A percentile compares a stretch with the other conserved stretches of the same genome.
phyloP scores from a whole-genome alignment of 2,888 invertebrate genomes.

The Brenthis daphne region DNA sequence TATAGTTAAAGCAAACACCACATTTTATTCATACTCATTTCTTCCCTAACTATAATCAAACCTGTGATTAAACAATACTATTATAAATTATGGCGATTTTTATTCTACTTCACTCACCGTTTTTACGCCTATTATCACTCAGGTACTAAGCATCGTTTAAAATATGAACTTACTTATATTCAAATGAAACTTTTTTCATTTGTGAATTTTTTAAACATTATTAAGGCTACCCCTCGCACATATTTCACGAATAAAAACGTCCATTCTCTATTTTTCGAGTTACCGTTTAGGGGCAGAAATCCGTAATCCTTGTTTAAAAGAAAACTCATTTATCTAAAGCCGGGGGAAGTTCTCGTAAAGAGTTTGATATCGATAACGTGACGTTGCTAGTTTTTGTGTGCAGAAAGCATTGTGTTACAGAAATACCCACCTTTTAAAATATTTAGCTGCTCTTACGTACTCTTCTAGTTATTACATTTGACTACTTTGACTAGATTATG shows the following conservation, averaged over 20 bases:
- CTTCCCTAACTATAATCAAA: no score
- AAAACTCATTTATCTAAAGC: constrained; percentile 58
- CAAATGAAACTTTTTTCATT: constrained; percentile 17
- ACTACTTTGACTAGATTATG: no score
- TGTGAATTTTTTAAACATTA: constrained; percentile 18
- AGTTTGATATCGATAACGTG: constrained; percentile 23
- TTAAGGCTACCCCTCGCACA: constrained; percentile 37
- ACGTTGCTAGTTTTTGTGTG: constrained; percentile 13
- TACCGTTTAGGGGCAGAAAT: constrained; percentile 33
- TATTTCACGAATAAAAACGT: constrained; percentile 37
- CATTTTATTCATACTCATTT: no score
- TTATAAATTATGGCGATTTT: no score
- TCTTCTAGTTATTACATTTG: no score
- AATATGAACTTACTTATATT: background rate
- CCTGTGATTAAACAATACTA: no score
- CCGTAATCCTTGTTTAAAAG: constrained; percentile 62
- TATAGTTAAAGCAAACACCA: no score
- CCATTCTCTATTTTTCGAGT: constrained; percentile 43
- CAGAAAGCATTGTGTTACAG: background rate
- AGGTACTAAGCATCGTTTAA: background rate
- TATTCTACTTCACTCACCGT: no score
- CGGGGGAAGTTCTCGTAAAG: constrained; percentile 7
- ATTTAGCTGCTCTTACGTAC: no score
- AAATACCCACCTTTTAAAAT: no score
- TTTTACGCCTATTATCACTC: no score